These are phyloP conservation scores for Platyscapa corneri DNA, from an alignment of 1,140 invertebrate genomes.

Conservation along the genomic window DNA sequence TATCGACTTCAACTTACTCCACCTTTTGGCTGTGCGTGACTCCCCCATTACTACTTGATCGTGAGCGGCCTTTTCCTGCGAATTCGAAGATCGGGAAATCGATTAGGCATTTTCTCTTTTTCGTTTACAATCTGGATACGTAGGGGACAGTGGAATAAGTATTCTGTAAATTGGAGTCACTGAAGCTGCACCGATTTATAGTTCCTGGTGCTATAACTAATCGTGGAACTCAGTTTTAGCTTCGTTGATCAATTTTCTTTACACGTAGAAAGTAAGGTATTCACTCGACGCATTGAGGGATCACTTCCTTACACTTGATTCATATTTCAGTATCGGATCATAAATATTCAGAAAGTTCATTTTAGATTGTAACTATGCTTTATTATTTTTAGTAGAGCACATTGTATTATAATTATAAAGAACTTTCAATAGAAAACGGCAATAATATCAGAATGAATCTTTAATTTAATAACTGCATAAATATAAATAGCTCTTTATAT, in stretches of 20 bases:
- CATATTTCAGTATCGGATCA: neutral
- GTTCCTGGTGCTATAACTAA: neutral
- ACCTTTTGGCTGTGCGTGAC: neutral
- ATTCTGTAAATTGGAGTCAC: neutral
- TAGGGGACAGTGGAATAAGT: neutral
- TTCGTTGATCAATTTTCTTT: neutral
- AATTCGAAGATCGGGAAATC: neutral
- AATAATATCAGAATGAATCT: too few relatives aligned
- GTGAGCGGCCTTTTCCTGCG: neutral
- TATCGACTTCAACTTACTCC: neutral
- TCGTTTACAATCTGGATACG: neutral
- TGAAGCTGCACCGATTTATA: neutral
- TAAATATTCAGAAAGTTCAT: too few relatives aligned
- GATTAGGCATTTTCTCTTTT: neutral
- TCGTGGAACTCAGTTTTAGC: neutral
- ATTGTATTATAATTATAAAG: too few relatives aligned
- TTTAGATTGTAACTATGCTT: too few relatives aligned
- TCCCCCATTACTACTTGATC: neutral
- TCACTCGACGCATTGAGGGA: neutral
- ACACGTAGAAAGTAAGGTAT: slow-evolving; percentile 1
- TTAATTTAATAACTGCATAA: too few relatives aligned
- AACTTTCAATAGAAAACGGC: too few relatives aligned
- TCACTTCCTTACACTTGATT: neutral
- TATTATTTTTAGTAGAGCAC: too few relatives aligned
- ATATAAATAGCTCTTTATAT: too few relatives aligned